Conservation (phyloP, 1,140 invertebrate species). For the Drosophila mauritiana region DNA sequence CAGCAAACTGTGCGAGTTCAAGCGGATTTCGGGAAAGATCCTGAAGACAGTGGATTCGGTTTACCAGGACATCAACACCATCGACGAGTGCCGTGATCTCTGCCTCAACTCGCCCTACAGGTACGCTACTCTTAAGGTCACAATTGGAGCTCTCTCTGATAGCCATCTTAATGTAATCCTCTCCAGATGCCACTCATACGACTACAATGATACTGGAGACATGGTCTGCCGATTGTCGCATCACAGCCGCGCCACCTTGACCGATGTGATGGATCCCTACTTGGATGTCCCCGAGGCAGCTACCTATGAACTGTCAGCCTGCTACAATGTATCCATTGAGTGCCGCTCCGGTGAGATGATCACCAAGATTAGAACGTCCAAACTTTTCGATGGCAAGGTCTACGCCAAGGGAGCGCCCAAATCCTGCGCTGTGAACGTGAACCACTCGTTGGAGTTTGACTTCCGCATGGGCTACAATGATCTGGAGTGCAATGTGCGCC, state of each 20-base stretch:
- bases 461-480: slow-evolving; percentile 95
- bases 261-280: slow-evolving; percentile 95
- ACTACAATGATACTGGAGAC: slow-evolving; percentile 96
- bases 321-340: slow-evolving; percentile 97
- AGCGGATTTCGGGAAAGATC: slow-evolving; percentile 93
- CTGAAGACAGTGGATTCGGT: slow-evolving; percentile 97
- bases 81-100: slow-evolving; percentile 94
- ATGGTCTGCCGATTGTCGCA: slow-evolving; percentile 96
- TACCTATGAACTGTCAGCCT: slow-evolving; percentile 96
- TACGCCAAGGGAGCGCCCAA: slow-evolving; percentile 97
- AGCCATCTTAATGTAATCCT: neutral
- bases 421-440: slow-evolving; percentile 94
- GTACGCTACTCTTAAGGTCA: slow-evolving; percentile 51
- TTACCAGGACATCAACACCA: slow-evolving; percentile 93
- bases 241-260: slow-evolving; percentile 93
- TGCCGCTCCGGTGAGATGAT: slow-evolving; percentile 97
- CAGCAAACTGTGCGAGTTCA: slow-evolving; percentile 96
- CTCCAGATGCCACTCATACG: slow-evolving; percentile 94
- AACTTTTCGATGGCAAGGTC: slow-evolving; percentile 96
- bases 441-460: slow-evolving; percentile 93
- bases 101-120: slow-evolving; percentile 94
- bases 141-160: neutral
- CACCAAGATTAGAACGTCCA: slow-evolving; percentile 95
- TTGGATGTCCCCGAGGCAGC: slow-evolving; percentile 94
- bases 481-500: slow-evolving; percentile 95